Conservation (phyloP, 2,113 vertebrate genomes). For the Empidonax traillii region DNA sequence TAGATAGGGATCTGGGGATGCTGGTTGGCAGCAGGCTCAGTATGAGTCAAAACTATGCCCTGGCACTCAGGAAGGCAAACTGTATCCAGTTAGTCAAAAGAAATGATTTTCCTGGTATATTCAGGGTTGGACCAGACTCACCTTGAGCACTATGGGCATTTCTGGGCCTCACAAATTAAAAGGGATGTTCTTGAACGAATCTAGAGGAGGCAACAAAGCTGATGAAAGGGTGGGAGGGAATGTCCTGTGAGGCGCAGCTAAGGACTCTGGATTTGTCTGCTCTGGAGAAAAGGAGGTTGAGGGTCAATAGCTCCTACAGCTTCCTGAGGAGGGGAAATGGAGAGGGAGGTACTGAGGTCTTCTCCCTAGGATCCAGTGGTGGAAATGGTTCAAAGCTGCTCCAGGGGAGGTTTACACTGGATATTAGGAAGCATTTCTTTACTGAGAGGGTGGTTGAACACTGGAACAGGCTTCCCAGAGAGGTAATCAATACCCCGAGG, state of each 20-base stretch:
- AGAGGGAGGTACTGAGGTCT: neutral
- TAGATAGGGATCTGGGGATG: neutral
- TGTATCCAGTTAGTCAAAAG: rapidly evolving
- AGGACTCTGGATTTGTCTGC: neutral
- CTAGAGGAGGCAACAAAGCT: neutral
- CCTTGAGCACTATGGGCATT: neutral
- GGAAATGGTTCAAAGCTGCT: neutral
- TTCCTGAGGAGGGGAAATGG: neutral
- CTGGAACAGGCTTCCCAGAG: neutral
- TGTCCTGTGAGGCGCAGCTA: neutral
- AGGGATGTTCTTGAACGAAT: neutral
- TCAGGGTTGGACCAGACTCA: rapidly evolving
- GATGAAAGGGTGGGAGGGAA: neutral
- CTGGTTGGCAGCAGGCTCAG: neutral
- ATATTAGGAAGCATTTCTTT: neutral
- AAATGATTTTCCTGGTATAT: rapidly evolving
- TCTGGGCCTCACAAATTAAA: neutral
- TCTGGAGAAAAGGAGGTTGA: neutral
- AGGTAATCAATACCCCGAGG: rapidly evolving
- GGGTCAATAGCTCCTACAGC: neutral
- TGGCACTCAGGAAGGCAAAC: neutral
- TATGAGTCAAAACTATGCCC: neutral
- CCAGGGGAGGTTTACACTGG: neutral
- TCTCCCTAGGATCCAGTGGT: rapidly evolving
- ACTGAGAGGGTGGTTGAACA: neutral